Conservation (phyloP, 1,140 invertebrate genomes). For the Drosophila quadrilineata region DNA sequence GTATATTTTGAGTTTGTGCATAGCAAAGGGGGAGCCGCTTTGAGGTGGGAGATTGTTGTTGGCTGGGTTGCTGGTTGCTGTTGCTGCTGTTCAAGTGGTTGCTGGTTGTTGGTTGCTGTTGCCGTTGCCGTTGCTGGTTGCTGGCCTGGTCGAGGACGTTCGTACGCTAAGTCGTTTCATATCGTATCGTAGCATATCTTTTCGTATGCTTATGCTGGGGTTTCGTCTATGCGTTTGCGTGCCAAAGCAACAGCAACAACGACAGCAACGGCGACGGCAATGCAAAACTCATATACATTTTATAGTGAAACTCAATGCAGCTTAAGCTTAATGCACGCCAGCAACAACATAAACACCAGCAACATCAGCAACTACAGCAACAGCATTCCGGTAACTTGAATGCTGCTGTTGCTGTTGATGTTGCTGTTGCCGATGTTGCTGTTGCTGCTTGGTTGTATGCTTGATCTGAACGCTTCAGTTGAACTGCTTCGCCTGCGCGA, state of each 20-base stretch:
- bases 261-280: too few species aligned
- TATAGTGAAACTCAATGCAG: constrained; percentile 57
- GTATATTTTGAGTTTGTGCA: constrained; percentile 67
- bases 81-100: constrained; percentile 18
- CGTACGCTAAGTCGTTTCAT: constrained; percentile 45
- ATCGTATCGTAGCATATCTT: constrained; percentile 21
- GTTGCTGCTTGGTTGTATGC: constrained; percentile 17
- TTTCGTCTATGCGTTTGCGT: constrained; percentile 69
- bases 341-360: too few species aligned
- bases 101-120: constrained; percentile 20
- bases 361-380: constrained; percentile 19
- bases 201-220: constrained; percentile 16
- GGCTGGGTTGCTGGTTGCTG: constrained; percentile 39
- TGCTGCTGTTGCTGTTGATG: constrained; percentile 34
- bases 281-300: constrained; percentile 70
- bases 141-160: constrained; percentile 73
- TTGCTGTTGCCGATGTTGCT: constrained; percentile 18
- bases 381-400: constrained; percentile 52
- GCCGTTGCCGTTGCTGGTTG: constrained; percentile 38
- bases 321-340: constrained; percentile 48
- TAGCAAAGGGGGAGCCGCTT: constrained; percentile 17
- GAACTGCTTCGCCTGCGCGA: constrained; percentile 41
- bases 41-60: constrained; percentile 34
- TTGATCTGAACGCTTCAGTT: constrained; percentile 10
- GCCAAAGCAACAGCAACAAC: constrained; percentile 59